phyloP scores from a whole-genome alignment of 2,113 vertebrate species.

The Gallinago media region DNA sequence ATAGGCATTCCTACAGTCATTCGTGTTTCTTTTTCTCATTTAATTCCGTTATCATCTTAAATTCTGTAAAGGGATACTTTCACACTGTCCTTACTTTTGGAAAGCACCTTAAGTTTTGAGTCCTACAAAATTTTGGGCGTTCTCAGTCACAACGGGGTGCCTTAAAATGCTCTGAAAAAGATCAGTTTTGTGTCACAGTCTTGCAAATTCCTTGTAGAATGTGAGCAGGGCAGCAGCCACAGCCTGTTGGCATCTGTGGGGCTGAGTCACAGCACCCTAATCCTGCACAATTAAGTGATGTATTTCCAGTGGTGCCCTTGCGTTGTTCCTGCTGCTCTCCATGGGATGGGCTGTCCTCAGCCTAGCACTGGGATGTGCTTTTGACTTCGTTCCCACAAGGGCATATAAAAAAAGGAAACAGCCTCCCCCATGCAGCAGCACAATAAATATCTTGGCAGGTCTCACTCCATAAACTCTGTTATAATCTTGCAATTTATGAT shows the following conservation, averaged over 20 bases:
- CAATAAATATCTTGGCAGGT: not conserved
- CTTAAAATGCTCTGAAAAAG: not conserved
- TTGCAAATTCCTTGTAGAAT: not conserved
- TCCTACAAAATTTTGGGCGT: fast-evolving
- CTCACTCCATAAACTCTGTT: conserved; percentile 1
- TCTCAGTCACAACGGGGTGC: not conserved
- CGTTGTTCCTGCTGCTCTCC: not conserved
- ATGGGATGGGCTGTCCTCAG: not conserved
- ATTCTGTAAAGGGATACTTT: not conserved
- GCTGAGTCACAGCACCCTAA: not conserved
- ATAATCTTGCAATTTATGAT: not conserved
- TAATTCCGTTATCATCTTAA: not conserved
- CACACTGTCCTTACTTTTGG: not conserved
- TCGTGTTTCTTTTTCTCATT: not conserved
- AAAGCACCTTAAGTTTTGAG: not conserved
- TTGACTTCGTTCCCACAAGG: not conserved
- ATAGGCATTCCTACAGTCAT: not conserved
- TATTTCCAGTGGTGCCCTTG: not conserved
- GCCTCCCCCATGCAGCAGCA: not conserved
- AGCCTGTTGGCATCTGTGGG: not conserved
- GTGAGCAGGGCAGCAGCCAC: not conserved
- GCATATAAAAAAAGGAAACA: not conserved
- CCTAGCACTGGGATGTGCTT: not conserved
- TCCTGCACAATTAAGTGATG: not conserved
- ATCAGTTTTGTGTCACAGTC: not conserved